A percentile compares a stretch with the other conserved stretches of the same genome.
Conservation (phyloP, 30 jellyfish, hydroid and myxozoan genomes). For the Chironex yamaguchii region DNA sequence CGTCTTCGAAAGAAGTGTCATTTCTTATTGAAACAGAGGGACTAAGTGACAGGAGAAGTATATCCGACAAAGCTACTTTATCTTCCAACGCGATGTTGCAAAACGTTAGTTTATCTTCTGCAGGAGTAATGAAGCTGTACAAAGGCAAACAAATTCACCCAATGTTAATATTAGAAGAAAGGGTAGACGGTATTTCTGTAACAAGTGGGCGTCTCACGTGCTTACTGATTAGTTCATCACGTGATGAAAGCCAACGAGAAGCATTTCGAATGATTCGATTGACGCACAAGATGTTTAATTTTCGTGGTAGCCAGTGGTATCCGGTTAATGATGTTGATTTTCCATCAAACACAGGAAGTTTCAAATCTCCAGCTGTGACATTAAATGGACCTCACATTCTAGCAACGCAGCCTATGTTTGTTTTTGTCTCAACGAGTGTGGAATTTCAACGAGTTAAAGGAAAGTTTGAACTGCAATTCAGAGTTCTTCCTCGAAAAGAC, state of each 20-base stretch:
- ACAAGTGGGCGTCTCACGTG: not conserved
- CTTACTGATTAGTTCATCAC: not conserved
- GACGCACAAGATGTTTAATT: conserved; percentile 38
- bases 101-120: not conserved
- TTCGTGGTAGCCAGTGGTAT: conserved; percentile 14
- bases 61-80: too few species aligned
- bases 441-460: conserved; percentile 65
- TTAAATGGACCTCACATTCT: conserved; percentile 39
- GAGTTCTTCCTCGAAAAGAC: not conserved
- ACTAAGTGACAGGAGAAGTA: too few species aligned
- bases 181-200: not conserved
- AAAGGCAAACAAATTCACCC: not conserved
- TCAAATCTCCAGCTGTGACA: conserved; percentile 44
- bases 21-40: not conserved
- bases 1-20: not conserved
- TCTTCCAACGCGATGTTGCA: not conserved
- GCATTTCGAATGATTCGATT: conserved; percentile 47
- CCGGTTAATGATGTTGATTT: conserved; percentile 10
- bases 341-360: conserved; percentile 40
- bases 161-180: not conserved
- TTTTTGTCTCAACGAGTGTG: conserved; percentile 61
- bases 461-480: conserved; percentile 47
- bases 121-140: not conserved
- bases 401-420: conserved; percentile 58
- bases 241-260: conserved; percentile 31